Percentiles rank a stretch among this genome's conserved stretches.
phyloP scores from a whole-genome alignment of 2,888 invertebrate genomes.

The Pharmacophagus antenor region DNA sequence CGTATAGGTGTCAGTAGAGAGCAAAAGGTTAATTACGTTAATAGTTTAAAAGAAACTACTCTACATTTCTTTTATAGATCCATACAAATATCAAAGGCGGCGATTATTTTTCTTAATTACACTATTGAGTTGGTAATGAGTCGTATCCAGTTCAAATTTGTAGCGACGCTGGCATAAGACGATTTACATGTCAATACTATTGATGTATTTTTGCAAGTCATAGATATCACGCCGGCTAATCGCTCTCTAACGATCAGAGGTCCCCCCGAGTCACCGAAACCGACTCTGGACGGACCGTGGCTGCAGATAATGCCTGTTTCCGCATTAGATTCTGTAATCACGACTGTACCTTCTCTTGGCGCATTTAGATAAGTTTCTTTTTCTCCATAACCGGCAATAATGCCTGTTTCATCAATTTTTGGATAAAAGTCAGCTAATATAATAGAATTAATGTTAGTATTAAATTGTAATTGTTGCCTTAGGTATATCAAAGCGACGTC shows the following conservation, averaged over 20 bases:
- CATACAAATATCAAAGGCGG: neutral
- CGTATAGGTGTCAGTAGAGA: no score
- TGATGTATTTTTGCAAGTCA: neutral
- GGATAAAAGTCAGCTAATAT: neutral
- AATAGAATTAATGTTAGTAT: neutral
- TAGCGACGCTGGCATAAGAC: neutral
- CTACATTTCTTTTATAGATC: neutral
- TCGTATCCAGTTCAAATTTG: slow-evolving; percentile 7
- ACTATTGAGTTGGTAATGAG: neutral
- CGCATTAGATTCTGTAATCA: neutral
- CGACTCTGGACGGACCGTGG: neutral
- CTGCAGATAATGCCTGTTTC: neutral
- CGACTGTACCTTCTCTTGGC: slow-evolving; percentile 3
- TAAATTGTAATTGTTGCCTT: neutral
- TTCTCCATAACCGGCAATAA: slow-evolving; percentile 5
- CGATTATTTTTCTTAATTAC: neutral
- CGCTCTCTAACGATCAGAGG: slow-evolving; percentile 2
- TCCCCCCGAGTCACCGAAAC: slow-evolving; percentile 3
- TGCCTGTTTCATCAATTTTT: neutral
- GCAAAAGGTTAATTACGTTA: no score
- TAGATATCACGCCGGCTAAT: neutral
- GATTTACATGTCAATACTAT: neutral
- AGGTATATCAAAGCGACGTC: neutral
- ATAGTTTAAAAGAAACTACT: neutral
- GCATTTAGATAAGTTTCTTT: neutral